These are phyloP conservation scores for Harpalus rubripes DNA, from an alignment of 2,888 invertebrate species.

Conservation along the genomic window DNA sequence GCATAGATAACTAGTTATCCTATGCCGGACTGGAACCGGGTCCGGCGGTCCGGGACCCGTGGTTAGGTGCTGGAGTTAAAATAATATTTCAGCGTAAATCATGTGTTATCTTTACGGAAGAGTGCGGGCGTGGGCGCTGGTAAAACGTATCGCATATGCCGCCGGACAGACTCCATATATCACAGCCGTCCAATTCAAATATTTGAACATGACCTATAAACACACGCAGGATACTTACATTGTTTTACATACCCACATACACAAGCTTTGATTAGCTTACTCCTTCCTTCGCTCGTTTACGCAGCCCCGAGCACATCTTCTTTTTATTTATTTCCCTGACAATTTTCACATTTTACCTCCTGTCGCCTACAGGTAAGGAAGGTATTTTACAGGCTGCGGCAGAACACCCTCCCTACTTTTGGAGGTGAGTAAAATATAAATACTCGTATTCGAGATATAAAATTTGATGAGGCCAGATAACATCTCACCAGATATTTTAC, in stretches of 20 bases:
- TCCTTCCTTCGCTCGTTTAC: neutral
- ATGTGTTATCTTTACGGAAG: conserved; percentile 62
- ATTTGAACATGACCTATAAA: conserved; percentile 53
- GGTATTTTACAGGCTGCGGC: no score
- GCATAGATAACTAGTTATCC: conserved; percentile 22
- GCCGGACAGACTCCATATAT: conserved; percentile 31
- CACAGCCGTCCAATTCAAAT: conserved; percentile 57
- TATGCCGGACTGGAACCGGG: neutral
- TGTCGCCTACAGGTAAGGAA: no score
- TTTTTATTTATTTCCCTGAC: no score
- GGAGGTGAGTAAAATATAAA: no score
- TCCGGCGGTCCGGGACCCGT: neutral
- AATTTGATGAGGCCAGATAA: no score
- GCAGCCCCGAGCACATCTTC: no score
- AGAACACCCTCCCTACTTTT: no score
- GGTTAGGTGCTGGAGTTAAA: conserved; percentile 33
- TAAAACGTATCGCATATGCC: conserved; percentile 36
- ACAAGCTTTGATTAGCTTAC: neutral
- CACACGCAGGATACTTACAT: conserved; percentile 18
- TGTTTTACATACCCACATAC: neutral
- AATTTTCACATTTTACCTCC: no score
- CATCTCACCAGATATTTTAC: no score
- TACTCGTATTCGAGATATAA: no score
- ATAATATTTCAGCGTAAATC: conserved; percentile 64
- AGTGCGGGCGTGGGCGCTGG: conserved; percentile 4